Evolutionary conservation across 1,140 invertebrate species (phyloP), one percentile per base, ranked within the genome.

Genomic region (Ips typographus): DNA sequence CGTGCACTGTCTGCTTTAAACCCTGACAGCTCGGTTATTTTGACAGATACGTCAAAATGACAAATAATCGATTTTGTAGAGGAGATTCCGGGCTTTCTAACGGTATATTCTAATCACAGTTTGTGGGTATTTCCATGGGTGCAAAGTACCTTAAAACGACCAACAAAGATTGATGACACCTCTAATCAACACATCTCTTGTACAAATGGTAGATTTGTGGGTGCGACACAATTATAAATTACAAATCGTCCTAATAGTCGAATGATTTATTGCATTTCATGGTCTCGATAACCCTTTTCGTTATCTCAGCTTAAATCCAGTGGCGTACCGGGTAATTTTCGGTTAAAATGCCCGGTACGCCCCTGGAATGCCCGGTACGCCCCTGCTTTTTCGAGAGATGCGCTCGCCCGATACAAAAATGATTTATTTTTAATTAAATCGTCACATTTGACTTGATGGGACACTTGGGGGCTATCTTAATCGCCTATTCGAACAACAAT

Each of bases 221-320:
- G 66, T 68, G 66, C 40, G 61, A 68, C 47, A 68, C 57, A 68
- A 68, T 68, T 68, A 68, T 68, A 68, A 68, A 68, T 62, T 61
- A 68, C 66, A 68, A 68, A 68, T 68, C 66, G 37, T 52, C 61
- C 43, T 68, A 67, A 68, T 68, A 61, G 43, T 42, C n/a, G 2
- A 22, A 60, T 68, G 66, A 68, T 68, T 68, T 68, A 68, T 68
- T 58, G 40, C 64, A 37, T 22, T 43, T 42, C 40, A 22, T 22
- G 22, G 22, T 66, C 57, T 65, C 57, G 42, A 37, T 65, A 43
- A 56, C 44, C 53, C 39, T 7, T 57, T 38, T 65, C 57, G 55
- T 65, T 65, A 65, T 44, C 52, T 40, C 44, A 44, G 36, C 36
- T 4, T 49, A 37, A 37, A 47, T 62, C 0, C 41, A 59, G 57